These are phyloP conservation scores for Sebastes steindachneri DNA, from an alignment of 2,797 vertebrate species.

Conservation along the genomic window DNA sequence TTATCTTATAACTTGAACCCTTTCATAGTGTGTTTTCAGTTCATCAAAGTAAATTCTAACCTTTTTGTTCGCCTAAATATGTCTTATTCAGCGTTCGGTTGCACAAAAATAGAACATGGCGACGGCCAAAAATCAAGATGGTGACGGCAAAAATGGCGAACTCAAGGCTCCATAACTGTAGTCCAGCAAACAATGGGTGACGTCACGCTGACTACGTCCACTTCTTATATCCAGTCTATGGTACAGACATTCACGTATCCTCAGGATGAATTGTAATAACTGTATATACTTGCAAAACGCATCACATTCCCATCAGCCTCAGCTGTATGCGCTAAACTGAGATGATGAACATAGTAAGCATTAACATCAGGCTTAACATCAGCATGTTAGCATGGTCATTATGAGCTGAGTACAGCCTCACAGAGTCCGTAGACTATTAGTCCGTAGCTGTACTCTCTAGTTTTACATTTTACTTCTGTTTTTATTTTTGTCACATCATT, in stretches of 20 bases:
- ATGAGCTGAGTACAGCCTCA: not conserved
- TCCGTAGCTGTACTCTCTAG: not conserved
- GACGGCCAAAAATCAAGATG: no score
- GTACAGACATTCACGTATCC: not conserved
- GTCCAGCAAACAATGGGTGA: no score
- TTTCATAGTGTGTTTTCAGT: no score
- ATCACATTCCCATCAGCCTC: not conserved
- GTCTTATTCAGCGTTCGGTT: no score
- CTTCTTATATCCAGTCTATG: not conserved
- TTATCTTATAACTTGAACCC: rapidly evolving
- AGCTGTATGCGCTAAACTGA: not conserved
- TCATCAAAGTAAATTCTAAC: no score
- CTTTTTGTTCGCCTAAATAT: rapidly evolving
- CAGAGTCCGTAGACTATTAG: not conserved
- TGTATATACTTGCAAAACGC: not conserved
- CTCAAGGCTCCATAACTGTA: no score
- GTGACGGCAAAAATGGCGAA: no score
- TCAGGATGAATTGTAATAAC: not conserved
- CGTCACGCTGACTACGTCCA: no score
- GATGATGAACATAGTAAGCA: not conserved
- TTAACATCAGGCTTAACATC: not conserved
- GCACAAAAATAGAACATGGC: no score
- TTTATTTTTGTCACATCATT: not conserved
- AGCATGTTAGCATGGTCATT: not conserved
- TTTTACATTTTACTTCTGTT: not conserved